Evolutionary conservation across 1,140 invertebrate genomes (phyloP), one percentile per base, ranked within the genome.

Genomic region (Augochlora pura): DNA sequence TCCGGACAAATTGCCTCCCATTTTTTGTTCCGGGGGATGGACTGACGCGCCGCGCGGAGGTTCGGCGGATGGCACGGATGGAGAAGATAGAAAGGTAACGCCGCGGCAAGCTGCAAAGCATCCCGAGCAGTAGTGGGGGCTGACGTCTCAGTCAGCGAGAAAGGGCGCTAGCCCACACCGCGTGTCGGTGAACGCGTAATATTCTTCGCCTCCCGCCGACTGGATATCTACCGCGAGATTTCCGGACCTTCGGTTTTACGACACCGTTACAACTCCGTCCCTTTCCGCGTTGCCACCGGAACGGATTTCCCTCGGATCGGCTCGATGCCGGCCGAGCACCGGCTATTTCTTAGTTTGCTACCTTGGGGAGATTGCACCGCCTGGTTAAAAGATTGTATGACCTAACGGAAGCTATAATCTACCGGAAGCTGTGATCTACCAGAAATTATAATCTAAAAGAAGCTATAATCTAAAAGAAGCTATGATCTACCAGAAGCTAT

Each of bases 1-100:
- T 80, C 81, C 73, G 87, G 88, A 91, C 90, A 91, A 91, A 91
- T 91, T 91, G 88, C 88, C 85, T 87, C 83, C 83, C 83, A 86
- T 88, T 85, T 70, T 8, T 32, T 63, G 18, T 77, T 60, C 66
- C 39, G 72, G 71, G 64, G 76, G 78, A 87, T 86, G 54, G 54
- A 57, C 21, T 21, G 54, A 57, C 54, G 21, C 54, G 54, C 5
- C 7, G 54, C 16, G 16, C 82, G 79, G 85, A 83, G 81, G 79
- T 88, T 86, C 81, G 80, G 83, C 60, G 76, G 82, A 81, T 82
- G 68, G 78, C 77, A 86, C 84, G 86, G 25, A 85, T 85, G 63
- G 27, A 80, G 74, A 60, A 77, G 80, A 77, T 82, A 87, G 87
- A 82, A 85, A 85, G 86, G 83, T 87, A 86, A 88, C 60, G 60